Percentiles rank a stretch among this genome's conserved stretches.
Evolutionary conservation across 2,113 vertebrate species (phyloP).

Genomic region (Nothobranchius kuhntae): DNA sequence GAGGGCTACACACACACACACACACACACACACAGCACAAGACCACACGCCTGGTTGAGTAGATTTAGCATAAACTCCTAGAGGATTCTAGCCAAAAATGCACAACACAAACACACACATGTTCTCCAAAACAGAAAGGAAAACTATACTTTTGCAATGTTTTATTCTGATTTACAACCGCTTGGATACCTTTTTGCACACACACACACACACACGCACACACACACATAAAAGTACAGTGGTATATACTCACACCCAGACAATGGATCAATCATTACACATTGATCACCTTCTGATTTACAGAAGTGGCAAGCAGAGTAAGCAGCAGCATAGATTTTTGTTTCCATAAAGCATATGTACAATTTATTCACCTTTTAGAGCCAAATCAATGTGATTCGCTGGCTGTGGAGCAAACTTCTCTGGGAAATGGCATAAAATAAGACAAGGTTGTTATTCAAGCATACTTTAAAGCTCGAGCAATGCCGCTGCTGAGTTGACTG

Average conservation of each 20-base stretch:
- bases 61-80: conserved; percentile 13
- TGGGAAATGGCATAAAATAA: conserved; percentile 35
- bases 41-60: conserved; percentile 10
- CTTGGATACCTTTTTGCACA: not conserved
- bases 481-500: conserved; percentile 11
- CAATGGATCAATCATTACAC: conserved; percentile 67
- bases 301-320: conserved; percentile 65
- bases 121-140: not conserved
- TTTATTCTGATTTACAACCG: not conserved
- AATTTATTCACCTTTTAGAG: conserved; percentile 68
- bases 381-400: conserved; percentile 57
- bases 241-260: conserved; percentile 34
- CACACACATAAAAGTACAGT: conserved; percentile 1
- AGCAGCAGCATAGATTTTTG: conserved; percentile 76
- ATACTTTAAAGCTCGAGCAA: conserved; percentile 46
- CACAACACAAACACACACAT: not conserved
- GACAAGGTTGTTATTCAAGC: conserved; percentile 63
- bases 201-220: conserved; percentile 33
- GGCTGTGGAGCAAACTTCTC: conserved; percentile 31
- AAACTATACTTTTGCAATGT: not conserved
- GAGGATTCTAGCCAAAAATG: not conserved
- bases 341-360: conserved; percentile 65
- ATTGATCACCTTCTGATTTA: conserved; percentile 74
- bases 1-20: conserved; percentile 41
- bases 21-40: not conserved